Evolutionary conservation across 2,888 invertebrate species (phyloP).

Genomic region (Thysanoteuthis rhombus): DNA sequence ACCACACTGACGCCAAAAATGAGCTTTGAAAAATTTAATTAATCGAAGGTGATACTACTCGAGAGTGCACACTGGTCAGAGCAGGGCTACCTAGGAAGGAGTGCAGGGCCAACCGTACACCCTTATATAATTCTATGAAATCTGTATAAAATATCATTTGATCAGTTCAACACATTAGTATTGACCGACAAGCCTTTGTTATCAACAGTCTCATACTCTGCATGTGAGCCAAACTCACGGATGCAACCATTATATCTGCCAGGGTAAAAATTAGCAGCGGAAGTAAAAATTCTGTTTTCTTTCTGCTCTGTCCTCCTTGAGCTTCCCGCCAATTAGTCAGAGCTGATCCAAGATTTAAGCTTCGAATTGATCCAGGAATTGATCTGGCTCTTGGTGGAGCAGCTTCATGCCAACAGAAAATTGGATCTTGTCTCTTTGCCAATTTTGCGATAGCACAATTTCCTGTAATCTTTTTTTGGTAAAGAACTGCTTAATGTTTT

Average conservation of each 20-base stretch:
- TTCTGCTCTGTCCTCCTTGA: background rate
- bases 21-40: no score
- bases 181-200: no score
- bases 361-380: background rate
- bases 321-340: background rate
- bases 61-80: no score
- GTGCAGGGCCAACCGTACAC: no score
- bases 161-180: no score
- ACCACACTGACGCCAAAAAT: no score
- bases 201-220: no score
- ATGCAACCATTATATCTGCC: background rate
- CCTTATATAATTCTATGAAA: no score
- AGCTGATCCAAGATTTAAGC: background rate
- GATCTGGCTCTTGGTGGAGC: background rate
- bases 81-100: no score
- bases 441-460: background rate
- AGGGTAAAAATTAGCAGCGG: background rate
- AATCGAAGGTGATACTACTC: no score
- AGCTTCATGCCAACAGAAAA: background rate
- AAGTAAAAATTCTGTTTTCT: no score
- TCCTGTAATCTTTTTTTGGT: background rate
- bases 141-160: no score
- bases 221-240: background rate
- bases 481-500: background rate
- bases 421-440: background rate